These are phyloP conservation scores for Athrips mouffetella DNA, from an alignment of 2,888 invertebrate species.

Conservation along the genomic window DNA sequence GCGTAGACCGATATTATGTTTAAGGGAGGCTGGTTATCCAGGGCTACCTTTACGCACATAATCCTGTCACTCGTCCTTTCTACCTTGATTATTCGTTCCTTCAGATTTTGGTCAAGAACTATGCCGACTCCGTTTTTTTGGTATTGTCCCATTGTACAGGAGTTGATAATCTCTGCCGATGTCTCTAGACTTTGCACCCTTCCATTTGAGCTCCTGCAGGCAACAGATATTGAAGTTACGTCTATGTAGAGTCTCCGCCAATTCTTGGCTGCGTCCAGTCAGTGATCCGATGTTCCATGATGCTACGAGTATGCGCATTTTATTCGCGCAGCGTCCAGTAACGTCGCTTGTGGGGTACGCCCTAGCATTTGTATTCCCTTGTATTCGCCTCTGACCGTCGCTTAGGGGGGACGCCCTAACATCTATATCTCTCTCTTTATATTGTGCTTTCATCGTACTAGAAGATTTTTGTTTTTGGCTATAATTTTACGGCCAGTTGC, in stretches of 20 bases:
- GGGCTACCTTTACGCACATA: neutral
- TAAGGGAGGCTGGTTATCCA: neutral
- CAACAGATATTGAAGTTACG: conserved; percentile 22
- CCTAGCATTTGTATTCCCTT: no score
- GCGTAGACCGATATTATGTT: conserved; percentile 6
- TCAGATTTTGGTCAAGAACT: neutral
- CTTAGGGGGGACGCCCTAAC: no score
- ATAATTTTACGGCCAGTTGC: no score
- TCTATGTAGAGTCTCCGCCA: conserved; percentile 17
- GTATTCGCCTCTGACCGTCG: no score
- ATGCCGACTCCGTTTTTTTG: neutral
- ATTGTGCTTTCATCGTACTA: no score
- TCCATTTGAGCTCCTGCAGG: conserved; percentile 25
- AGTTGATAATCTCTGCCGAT: conserved; percentile 17
- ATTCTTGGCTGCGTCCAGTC: conserved; percentile 23
- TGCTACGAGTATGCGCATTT: no score
- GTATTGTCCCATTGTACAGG: neutral
- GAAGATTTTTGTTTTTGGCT: no score
- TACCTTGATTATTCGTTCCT: neutral
- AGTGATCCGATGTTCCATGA: conserved; percentile 25
- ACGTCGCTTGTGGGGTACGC: no score
- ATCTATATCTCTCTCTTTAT: no score
- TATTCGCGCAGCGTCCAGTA: no score
- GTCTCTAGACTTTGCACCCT: conserved; percentile 21
- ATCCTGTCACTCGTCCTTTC: neutral